Base-by-base conservation (phyloP, 1,140 invertebrate species). In the Harlomillsia oculata region DNA sequence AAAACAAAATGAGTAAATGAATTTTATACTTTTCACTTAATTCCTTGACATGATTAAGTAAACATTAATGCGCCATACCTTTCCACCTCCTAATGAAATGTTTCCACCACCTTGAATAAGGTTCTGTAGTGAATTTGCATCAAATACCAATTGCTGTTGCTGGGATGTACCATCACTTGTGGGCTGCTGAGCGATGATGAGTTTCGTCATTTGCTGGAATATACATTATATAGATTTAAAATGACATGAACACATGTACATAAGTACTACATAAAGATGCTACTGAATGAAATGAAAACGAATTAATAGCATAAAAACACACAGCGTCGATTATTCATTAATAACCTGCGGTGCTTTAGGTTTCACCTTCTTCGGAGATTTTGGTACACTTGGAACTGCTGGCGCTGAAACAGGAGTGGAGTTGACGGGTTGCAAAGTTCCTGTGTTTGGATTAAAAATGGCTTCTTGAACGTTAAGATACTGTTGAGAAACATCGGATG, bases 371-470 rank as follows among this genome's bases (percentile, higher is more conserved):
- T 53, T 59, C 3, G 28, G 5, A 1, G 56, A 37, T 14, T 55
- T 60, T 18, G 51, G 25, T 6, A 59, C 44, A 26, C 36, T 25
- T 30, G 40, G 23, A 8, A 46, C 18, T 18, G 48, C 9, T 16
- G 53, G 1, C 26, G 54, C 30, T 32, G 56, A 28, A 32, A 29
- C 20, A n/a, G 36, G 37, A 0, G 45, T 20, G 11, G 46, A 66
- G 67, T 51, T 40, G 11, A 63, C 44, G 1, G 63, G 63, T 25
- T 62, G 56, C n/a, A 65, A 50, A 11, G 63, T 65, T 21, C 63
- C 63, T 11, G 63, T 65, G n/a, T 50, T 44, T 41, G 63, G 59
- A 37, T 65, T 65, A 48, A 65, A 65, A 45, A 65, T 53, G 9
- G 56, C 40, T 34, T 65, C 59, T 53, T 65, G 59, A 2, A 62